Base-by-base conservation (phyloP, 1,140 invertebrate species). In the Caenorhabditis tropicalis region DNA sequence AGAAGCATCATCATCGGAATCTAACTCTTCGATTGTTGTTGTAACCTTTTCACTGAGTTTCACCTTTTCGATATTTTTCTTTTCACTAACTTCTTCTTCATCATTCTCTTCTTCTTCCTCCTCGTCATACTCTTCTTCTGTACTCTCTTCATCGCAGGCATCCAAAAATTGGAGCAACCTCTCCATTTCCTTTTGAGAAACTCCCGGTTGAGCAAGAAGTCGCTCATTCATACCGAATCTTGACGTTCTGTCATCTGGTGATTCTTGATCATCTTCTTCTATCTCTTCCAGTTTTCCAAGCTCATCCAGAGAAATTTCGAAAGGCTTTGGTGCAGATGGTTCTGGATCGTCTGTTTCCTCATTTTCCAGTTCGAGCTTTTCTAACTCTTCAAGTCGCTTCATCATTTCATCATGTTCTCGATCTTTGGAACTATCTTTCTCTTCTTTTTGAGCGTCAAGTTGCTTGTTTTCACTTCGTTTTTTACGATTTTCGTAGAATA, bases 141-240 rank as follows among this genome's bases (percentile, higher is more conserved):
- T 27, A 24, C 36, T 46, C n/a, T 46, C n/a, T 6, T 27, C 21
- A 27, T 74, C 65, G 43, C 36, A 74, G 43, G 6, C 29, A 12
- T 74, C 65, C 15, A 74, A 43, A n/a, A 21, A 74, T 10, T 46
- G 12, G 3, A 74, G n/a, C 3, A 74, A n/a, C 15, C 65, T n/a
- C 15, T 74, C 65, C 65, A 74, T 74, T 46, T 74, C 65, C n/a
- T 46, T 74, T 9, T 46, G 65, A n/a, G 65, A 43, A 43, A 74
- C 65, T 24, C 65, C 65, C 2, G 65, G 65, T 43, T 74, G 65
- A 6, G 65, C 65, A 2, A 74, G 36, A 33, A 74, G 24, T 24
- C 65, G 33, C 43, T 74, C 65, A 43, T 74, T 74, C 36, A 74
- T 74, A 43, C 21, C 36, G 12, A 43, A 46, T 43, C 36, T 74